Base-by-base conservation (phyloP, 1,140 invertebrate genomes). In the Thaumetopoea pityocampa region DNA sequence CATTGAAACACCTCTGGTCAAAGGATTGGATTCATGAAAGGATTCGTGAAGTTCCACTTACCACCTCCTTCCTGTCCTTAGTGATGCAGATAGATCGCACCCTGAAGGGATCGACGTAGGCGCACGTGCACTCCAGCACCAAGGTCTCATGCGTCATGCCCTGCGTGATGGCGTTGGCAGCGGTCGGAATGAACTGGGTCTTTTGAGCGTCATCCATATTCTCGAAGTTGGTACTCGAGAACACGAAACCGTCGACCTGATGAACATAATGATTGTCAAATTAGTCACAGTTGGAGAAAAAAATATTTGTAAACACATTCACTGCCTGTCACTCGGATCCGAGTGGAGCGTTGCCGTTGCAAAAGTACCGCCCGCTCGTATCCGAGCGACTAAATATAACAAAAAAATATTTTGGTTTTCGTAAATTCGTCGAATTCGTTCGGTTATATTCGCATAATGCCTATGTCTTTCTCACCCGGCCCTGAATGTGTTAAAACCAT, bases 101-200 rank as follows among this genome's bases (percentile, higher is more conserved):
- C 0, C 46, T 29, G 67, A 73, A 81, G 10, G 72, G 62, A 24
- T 79, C 66, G 0, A 58, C 59, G 51, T 71, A 79, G 0, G 40
- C 48, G 62, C 90, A 91, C 2, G 59, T 69, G 67, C 89, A 90
- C 44, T 88, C 82, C 37, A 87, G 69, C 19, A 86, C 65, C 0
- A 87, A 11, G 41, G 77, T 70, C 16, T 80, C 43, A 2, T 70
- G 60, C 5, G 73, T 53, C 15, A 90, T 55, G 5, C 72, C 67
- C 17, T 86, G 83, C 9, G 60, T 76, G 38, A 90, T 81, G 37
- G 79, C 85, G 14, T 67, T 65, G 0, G 86, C 85, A 0, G 82
- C 79, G 0, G 88, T 74, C 50, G 87, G 86, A 7, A 88, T 46
- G 67, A 85, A 90, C 63, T 88, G 86, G 56, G 89, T 89, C 67